Conservation (phyloP, 2,888 invertebrate genomes). For the Tachina grossa region DNA sequence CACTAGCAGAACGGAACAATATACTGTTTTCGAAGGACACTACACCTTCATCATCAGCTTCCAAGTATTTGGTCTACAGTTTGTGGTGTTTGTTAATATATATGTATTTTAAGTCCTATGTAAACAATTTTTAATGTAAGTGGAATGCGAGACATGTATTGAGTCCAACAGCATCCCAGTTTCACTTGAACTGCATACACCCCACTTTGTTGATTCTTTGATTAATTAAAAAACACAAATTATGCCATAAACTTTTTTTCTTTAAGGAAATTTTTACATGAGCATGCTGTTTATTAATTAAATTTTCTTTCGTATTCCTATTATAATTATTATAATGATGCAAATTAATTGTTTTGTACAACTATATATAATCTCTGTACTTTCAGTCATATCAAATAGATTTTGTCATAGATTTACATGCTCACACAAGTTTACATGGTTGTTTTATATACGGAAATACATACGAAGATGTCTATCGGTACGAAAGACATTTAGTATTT, state of each 20-base stretch:
- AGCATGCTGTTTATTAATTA: background rate
- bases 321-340: constrained; percentile 5
- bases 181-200: no score
- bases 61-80: no score
- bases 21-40: no score
- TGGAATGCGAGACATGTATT: no score
- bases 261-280: background rate
- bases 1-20: no score
- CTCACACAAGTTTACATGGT: constrained; percentile 95
- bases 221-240: no score
- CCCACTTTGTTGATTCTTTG: no score
- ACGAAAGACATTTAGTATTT: constrained; percentile 96
- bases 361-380: constrained; percentile 12
- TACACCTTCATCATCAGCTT: no score
- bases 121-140: no score
- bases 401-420: constrained; percentile 97
- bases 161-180: no score
- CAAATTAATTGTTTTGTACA: constrained; percentile 28
- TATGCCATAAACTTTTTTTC: background rate
- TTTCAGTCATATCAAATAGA: constrained; percentile 88
- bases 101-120: no score
- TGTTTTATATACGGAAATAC: constrained; percentile 97
- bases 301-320: background rate
- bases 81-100: no score
- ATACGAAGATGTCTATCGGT: constrained; percentile 94